Base-by-base conservation (phyloP, 2,888 invertebrate genomes). In the Beris morrisii region DNA sequence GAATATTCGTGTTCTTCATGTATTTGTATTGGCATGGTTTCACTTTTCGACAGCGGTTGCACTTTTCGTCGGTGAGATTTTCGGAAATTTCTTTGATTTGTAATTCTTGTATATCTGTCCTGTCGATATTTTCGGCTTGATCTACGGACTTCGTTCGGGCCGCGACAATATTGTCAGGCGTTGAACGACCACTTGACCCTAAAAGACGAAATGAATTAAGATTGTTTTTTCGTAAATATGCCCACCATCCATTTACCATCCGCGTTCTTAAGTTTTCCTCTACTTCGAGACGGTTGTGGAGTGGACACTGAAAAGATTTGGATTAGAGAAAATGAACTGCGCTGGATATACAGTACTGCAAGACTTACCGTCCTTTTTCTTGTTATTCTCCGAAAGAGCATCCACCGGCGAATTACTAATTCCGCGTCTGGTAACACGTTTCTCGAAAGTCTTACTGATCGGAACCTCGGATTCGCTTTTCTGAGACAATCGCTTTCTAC, bases 31-130 rank as follows among this genome's bases (percentile, higher is more conserved):
- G 73, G 71, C 83, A 84, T 0, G 74, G 69, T 5, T 74, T 75
- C n/a, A 75, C 75, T 13, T 69, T 69, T 1, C 78, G 76, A 72
- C 86, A 86, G 64, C 84, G 82, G 30, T 79, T 70, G 73, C 86
- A 86, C 11, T 74, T 76, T 43, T 79, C 74, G n/a, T 81, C 78
- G 3, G 64, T 44, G 4, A 66, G 22, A 4, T 74, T 70, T 7
- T 78, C 71, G 52, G 75, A 76, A 32, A 82, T 77, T 73, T 83
- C 82, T 70, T 82, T 82, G 45, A 84, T 83, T 38, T 79, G 75
- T 64, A 79, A 78, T 15, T 77, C 77, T 4, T 74, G 73, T 73
- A 75, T 72, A 70, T 72, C 74, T 75, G n/a, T n/a, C 12, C 75
- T 73, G 15, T 77, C 71, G 32, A 74, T 44, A 5, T 31, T 44